Conservation (phyloP, 2,113 vertebrate genomes). For the Antechinus flavipes region DNA sequence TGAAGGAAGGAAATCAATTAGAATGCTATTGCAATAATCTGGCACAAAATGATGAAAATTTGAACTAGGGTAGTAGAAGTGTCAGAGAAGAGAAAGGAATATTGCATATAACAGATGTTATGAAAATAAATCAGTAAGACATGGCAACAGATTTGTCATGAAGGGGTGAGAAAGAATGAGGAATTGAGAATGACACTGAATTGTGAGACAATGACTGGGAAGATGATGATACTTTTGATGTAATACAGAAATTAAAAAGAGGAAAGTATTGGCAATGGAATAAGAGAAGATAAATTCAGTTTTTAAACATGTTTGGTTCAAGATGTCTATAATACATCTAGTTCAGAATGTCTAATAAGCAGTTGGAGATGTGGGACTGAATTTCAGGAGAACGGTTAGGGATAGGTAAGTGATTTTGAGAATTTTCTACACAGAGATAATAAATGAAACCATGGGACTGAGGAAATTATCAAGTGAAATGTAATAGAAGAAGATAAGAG, state of each 20-base stretch:
- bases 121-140: neutral
- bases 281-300: neutral
- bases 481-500: neutral
- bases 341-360: neutral
- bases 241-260: neutral
- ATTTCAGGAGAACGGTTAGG: neutral
- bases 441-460: neutral
- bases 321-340: neutral
- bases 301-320: neutral
- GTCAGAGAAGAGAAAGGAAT: neutral
- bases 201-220: neutral
- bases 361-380: neutral
- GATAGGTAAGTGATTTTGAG: neutral
- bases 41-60: neutral
- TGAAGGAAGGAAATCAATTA: neutral
- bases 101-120: neutral
- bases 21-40: neutral
- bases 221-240: neutral
- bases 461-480: neutral
- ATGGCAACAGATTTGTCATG: neutral
- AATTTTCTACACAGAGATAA: neutral
- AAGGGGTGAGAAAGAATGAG: neutral
- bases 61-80: neutral
- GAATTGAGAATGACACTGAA: neutral
- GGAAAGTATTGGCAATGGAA: neutral